Percentiles rank a stretch among this genome's conserved stretches.
phyloP scores from a whole-genome alignment of 1,140 invertebrate genomes.

The Diprion similis region DNA sequence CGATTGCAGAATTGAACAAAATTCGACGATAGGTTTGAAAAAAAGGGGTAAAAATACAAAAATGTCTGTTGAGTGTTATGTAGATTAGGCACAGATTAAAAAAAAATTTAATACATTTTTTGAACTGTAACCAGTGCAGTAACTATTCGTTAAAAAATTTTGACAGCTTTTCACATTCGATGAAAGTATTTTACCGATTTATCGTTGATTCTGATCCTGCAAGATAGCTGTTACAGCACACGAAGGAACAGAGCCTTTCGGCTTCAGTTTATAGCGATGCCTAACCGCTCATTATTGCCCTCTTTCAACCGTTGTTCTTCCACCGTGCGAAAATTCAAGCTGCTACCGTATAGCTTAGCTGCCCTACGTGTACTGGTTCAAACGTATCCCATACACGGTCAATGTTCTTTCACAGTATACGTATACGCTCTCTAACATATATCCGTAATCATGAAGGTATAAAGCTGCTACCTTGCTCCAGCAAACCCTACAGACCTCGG shows the following conservation, averaged over 20 bases:
- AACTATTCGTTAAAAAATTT: background rate
- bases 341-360: background rate
- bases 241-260: background rate
- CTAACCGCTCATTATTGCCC: slow-evolving; percentile 1
- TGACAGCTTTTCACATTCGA: background rate
- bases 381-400: too few species aligned
- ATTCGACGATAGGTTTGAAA: too few species aligned
- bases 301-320: slow-evolving; percentile 5
- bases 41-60: too few species aligned
- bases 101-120: background rate
- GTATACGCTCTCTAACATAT: too few species aligned
- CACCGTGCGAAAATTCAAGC: slow-evolving; percentile 1
- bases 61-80: background rate
- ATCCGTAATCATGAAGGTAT: too few species aligned
- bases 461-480: too few species aligned
- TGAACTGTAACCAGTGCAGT: background rate
- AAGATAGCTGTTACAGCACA: background rate
- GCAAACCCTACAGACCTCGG: too few species aligned
- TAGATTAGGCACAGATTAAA: background rate
- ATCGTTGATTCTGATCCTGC: background rate
- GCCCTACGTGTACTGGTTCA: background rate
- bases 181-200: background rate
- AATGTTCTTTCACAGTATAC: too few species aligned
- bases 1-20: too few species aligned
- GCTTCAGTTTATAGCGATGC: background rate